Evolutionary conservation across 2,888 invertebrate genomes (phyloP), one percentile per base, ranked within the genome.

Genomic region (Limenitis camilla): DNA sequence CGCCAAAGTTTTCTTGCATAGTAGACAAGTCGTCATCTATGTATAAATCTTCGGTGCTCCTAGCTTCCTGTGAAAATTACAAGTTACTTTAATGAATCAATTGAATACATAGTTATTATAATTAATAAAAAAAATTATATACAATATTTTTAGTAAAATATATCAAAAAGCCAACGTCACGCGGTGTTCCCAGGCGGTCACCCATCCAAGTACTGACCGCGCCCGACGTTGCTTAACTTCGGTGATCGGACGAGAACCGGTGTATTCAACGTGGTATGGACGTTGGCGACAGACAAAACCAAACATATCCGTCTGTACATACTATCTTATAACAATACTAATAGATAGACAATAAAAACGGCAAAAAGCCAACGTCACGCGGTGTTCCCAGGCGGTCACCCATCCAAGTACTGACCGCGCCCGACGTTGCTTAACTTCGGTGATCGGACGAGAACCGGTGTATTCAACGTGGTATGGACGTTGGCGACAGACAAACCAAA

Each of bases 11-110:
- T 49, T 86, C 86, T 57, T 84, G 83, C 76, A 84, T 74, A 28
- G 84, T 77, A 1, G 87, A 84, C 33, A 89, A 68, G 60, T 89
- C 89, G 68, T 89, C 89, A 67, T 89, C 89, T 63, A 89, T 89
- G 72, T 89, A 89, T 44, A 89, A 66, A 63, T 89, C 89, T 59
- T 89, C 89, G n/a, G 88, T 88, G 68, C 88, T 88, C 67, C 77
- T 77, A 65, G 87, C 87, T 78, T 88, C 84, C 88, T 88, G 71
- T 5, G 47, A 67, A 40, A 7, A 40, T 5, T 40, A 27, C 28
- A 9, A 40, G n/a, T 10, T 36, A 36, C 4, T 36, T 5, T 40
- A 19, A 9, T 9, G 36, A 8, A 41, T 5, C 10, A 8, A 8
- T 6, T 30, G 4, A 36, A 27, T 10, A 40, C 3, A 29, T 39